These are phyloP conservation scores for Patella caerulea DNA, from an alignment of 2,888 invertebrate genomes.

Conservation along the genomic window DNA sequence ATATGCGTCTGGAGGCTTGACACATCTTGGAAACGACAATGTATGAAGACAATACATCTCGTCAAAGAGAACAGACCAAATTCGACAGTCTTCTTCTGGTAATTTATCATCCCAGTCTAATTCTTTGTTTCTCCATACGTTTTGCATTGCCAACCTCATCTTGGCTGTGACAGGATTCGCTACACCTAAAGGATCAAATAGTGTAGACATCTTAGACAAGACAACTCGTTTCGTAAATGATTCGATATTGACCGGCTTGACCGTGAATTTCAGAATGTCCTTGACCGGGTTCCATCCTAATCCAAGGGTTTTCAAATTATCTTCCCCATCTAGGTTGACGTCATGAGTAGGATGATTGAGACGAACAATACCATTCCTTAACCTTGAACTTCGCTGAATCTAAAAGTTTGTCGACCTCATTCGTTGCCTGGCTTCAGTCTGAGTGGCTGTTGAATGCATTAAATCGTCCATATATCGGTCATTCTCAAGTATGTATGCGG, in stretches of 20 bases:
- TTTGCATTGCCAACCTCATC: slow-evolving; percentile 19
- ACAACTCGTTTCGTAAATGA: background rate
- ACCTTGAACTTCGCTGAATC: slow-evolving; percentile 21
- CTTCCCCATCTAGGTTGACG: background rate
- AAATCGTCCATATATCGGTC: slow-evolving; percentile 30
- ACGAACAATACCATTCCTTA: slow-evolving; percentile 20
- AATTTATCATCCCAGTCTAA: slow-evolving; percentile 17
- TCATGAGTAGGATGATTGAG: slow-evolving; percentile 1
- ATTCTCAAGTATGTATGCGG: slow-evolving; percentile 17
- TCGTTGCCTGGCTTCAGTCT: background rate
- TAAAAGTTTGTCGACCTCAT: slow-evolving; percentile 19
- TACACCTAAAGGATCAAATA: slow-evolving; percentile 16
- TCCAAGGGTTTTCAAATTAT: slow-evolving; percentile 15
- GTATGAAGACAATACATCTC: slow-evolving; percentile 7
- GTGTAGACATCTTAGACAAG: slow-evolving; percentile 8
- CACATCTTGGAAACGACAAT: background rate
- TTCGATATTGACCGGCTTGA: background rate
- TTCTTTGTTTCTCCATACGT: slow-evolving; percentile 14
- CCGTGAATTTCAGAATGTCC: slow-evolving; percentile 7
- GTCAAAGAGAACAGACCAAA: slow-evolving; percentile 10
- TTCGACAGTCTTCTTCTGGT: slow-evolving; percentile 3
- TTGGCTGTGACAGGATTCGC: slow-evolving; percentile 9
- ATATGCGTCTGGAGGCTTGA: slow-evolving; percentile 7
- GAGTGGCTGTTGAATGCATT: slow-evolving; percentile 18
- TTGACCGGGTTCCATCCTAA: slow-evolving; percentile 1